Evolutionary conservation across 2,888 invertebrate genomes (phyloP).

Genomic region (Torymus aiolomorphi): DNA sequence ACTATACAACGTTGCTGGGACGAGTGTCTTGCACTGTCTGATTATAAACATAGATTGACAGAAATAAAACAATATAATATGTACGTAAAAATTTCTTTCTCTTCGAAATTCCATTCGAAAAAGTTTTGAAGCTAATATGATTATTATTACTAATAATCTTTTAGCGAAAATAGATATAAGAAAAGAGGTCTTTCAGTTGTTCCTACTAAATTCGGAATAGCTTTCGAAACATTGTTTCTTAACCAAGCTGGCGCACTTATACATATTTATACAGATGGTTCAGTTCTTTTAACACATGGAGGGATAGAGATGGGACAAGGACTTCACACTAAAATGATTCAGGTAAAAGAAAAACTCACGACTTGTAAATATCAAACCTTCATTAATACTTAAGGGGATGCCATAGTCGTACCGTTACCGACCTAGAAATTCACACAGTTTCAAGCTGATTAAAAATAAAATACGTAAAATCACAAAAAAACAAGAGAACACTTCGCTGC

Average conservation of each 20-base stretch:
- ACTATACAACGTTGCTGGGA: slow-evolving; percentile 84
- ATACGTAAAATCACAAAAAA: too few relatives aligned
- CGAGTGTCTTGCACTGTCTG: slow-evolving; percentile 84
- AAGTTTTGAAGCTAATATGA: too few relatives aligned
- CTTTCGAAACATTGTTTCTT: slow-evolving; percentile 84
- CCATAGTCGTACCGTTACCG: too few relatives aligned
- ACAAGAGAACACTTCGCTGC: too few relatives aligned
- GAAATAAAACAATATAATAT: slow-evolving; percentile 83
- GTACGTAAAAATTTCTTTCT: slow-evolving; percentile 76
- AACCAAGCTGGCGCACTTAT: slow-evolving; percentile 92
- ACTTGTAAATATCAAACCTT: too few relatives aligned
- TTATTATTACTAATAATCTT: slow-evolving; percentile 57
- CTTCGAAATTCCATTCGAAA: too few relatives aligned
- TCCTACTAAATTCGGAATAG: slow-evolving; percentile 89
- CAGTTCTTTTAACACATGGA: slow-evolving; percentile 90
- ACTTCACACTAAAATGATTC: slow-evolving; percentile 94
- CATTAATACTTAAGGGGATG: too few relatives aligned
- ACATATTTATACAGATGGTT: slow-evolving; percentile 88
- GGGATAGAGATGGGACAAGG: slow-evolving; percentile 98
- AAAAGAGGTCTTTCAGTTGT: slow-evolving; percentile 89
- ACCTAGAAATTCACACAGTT: too few relatives aligned
- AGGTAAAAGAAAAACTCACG: slow-evolving; percentile 75
- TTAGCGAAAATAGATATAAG: slow-evolving; percentile 85
- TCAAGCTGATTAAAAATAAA: too few relatives aligned
- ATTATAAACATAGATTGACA: slow-evolving; percentile 78